These are phyloP conservation scores for Ancistrus triradiatus DNA, from an alignment of 2,113 vertebrate genomes.

Conservation along the genomic window DNA sequence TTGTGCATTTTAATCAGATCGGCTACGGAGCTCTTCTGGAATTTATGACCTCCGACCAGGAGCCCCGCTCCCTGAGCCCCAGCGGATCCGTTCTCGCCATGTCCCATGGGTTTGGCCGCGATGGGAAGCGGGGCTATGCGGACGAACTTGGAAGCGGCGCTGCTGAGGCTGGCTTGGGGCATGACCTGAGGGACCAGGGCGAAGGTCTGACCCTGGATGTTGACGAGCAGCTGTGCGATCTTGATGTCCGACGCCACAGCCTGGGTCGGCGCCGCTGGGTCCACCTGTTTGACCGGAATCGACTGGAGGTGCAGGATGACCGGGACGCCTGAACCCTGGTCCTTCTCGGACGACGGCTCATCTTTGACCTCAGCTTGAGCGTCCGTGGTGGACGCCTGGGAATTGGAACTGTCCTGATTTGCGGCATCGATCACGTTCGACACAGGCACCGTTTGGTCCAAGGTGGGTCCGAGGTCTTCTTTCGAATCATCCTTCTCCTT, in stretches of 20 bases:
- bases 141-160: conserved; percentile 86
- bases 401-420: no score
- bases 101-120: conserved; percentile 85
- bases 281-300: conserved; percentile 85
- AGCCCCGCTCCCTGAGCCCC: conserved; percentile 69
- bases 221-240: conserved; percentile 94
- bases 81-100: conserved; percentile 62
- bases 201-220: conserved; percentile 97
- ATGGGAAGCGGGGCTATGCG: conserved; percentile 95
- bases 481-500: conserved; percentile 51
- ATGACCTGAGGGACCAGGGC: conserved; percentile 91
- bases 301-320: conserved; percentile 92
- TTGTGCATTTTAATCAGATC: conserved; percentile 99
- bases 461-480: conserved; percentile 46
- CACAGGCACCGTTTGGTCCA: conserved; percentile 75
- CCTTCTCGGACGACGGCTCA: conserved; percentile 62
- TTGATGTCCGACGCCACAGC: conserved; percentile 73
- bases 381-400: conserved; percentile 29
- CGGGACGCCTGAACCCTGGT: conserved; percentile 69
- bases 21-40: conserved; percentile 86
- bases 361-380: conserved; percentile 53
- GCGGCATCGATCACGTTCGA: background rate
- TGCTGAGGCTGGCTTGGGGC: conserved; percentile 71
- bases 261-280: conserved; percentile 47
- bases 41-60: conserved; percentile 82